Evolutionary conservation across 2,797 vertebrate genomes (phyloP), one percentile per base, ranked within the genome.

Genomic region (Crypturellus tataupa): DNA sequence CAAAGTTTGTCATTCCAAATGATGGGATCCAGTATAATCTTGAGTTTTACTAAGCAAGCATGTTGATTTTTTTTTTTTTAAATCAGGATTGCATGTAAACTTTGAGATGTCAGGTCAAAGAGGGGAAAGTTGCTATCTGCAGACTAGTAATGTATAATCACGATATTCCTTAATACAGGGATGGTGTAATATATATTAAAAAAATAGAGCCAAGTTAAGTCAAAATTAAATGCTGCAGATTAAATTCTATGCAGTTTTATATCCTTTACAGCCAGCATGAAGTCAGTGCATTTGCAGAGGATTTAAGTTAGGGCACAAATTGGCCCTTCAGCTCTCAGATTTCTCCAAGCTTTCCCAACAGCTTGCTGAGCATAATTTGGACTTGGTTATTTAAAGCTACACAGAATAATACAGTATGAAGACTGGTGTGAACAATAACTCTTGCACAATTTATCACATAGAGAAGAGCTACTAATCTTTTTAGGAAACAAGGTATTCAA

Each of bases 391-490:
- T 98, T 97, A 98, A 97, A 97, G 96, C 97, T 90, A 23, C 93
- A 64, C 62, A 59, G 96, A 96, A 97, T 97, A 97, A 97, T 96
- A 85, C 95, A 94, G 96, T 62, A 94, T 87, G 96, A 97, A 97
- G 97, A 88, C 97, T 90, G 92, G 97, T 92, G 93, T 63, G 95
- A 94, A 95, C 97, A 94, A 97, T 97, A 98, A 98, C 96, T 97
- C 98, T 96, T 90, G 95, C 91, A 96, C 97, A 97, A 97, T 98
- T 98, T 97, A 98, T 98, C 98, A 97, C 93, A 15, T 73, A 35
- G 95, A 96, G 97, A 98, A 97, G 97, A 97, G 95, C 97, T 96
- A 98, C 98, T 97, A 98, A 98, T 98, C 98, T 98, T 98, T 97
- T 97, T 91, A 92, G 97, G 97, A 97, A 97, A 97, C 97, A 97